Percentiles rank a stretch among this genome's conserved stretches.
phyloP scores from a whole-genome alignment of 2,797 vertebrate genomes.

The Brachymystax lenok region DNA sequence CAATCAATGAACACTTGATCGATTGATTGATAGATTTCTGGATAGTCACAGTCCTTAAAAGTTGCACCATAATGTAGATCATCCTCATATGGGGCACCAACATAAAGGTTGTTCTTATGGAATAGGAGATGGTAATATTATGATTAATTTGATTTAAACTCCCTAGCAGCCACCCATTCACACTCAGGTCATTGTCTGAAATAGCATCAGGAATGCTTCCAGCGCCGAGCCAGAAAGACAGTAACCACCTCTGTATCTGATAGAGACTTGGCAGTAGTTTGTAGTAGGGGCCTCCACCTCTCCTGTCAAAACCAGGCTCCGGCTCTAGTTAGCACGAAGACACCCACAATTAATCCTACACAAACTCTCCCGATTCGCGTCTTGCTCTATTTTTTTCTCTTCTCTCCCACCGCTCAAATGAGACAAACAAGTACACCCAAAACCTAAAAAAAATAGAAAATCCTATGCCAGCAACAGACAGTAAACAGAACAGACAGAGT shows the following conservation, averaged over 20 bases:
- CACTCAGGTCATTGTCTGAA: not conserved
- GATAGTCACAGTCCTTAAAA: not conserved
- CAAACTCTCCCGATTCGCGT: not conserved
- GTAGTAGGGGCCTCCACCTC: not conserved
- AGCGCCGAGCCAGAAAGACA: not conserved
- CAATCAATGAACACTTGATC: not conserved
- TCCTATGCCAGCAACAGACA: not conserved
- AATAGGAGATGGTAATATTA: no score
- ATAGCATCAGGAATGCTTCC: not conserved
- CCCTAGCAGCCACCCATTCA: not conserved
- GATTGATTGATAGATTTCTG: not conserved
- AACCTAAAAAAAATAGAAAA: not conserved
- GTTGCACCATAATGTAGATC: not conserved
- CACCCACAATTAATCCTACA: not conserved
- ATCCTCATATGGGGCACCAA: no score
- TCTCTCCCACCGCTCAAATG: not conserved
- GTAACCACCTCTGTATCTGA: not conserved
- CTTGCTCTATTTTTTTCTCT: no score
- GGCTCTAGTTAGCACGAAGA: not conserved
- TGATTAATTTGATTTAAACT: not conserved
- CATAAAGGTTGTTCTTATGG: no score
- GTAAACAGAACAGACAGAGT: conserved; percentile 22
- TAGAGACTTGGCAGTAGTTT: not conserved
- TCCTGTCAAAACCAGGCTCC: not conserved
- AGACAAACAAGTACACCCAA: conserved; percentile 16